Evolutionary conservation across 2,888 invertebrate species (phyloP).

Genomic region (Pseudanteris insignis): DNA sequence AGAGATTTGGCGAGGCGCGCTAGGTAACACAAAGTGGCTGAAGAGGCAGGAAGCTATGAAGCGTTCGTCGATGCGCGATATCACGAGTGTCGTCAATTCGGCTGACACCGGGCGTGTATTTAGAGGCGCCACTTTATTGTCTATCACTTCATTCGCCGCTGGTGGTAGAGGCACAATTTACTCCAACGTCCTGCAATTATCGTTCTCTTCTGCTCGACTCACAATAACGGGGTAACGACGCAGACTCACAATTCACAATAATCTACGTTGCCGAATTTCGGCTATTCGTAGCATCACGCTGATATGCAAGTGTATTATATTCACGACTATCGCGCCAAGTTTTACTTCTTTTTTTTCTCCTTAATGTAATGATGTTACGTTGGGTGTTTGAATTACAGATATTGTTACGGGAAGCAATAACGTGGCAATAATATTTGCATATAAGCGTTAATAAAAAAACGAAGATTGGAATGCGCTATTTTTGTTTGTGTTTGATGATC

Average conservation of each 20-base stretch:
- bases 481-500: too few relatives aligned
- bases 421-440: too few relatives aligned
- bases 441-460: too few relatives aligned
- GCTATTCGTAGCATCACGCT: constrained; percentile 10
- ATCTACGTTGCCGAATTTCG: constrained; percentile 31
- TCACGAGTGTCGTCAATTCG: constrained; percentile 25
- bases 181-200: constrained; percentile 33
- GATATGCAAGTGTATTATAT: constrained; percentile 13
- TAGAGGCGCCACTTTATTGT: constrained; percentile 28
- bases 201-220: constrained; percentile 32
- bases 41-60: constrained; percentile 29
- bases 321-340: constrained; percentile 1
- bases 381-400: too few relatives aligned
- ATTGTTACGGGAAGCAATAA: too few relatives aligned
- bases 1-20: constrained; percentile 32
- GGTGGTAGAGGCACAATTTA: constrained; percentile 29
- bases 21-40: constrained; percentile 30
- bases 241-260: constrained; percentile 25
- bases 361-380: too few relatives aligned
- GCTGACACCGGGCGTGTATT: constrained; percentile 25
- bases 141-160: constrained; percentile 33
- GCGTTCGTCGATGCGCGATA: constrained; percentile 26
- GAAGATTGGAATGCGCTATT: too few relatives aligned
- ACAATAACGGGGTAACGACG: constrained; percentile 36
- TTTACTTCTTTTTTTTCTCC: constrained; percentile 10